These are phyloP conservation scores for Gambelia wislizenii DNA, from an alignment of 2,797 vertebrate species.

Conservation along the genomic window DNA sequence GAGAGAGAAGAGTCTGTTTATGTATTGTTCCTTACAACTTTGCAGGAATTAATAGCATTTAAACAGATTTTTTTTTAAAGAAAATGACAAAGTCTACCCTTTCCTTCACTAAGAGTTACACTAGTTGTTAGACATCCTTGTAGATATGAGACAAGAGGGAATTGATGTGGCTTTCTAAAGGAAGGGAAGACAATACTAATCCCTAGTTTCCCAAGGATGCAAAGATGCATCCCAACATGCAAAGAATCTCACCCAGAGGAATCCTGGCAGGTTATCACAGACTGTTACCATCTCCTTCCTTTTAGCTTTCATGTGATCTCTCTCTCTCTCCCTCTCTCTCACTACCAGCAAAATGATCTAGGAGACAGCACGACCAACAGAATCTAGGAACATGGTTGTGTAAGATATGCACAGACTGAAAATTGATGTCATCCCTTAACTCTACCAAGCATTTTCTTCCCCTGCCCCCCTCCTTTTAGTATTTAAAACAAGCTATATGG, in stretches of 20 bases:
- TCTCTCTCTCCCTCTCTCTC: no score
- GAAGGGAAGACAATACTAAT: no score
- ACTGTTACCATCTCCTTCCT: no score
- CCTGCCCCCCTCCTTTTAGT: background rate
- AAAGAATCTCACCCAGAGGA: background rate
- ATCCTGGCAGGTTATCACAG: background rate
- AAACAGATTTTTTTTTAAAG: no score
- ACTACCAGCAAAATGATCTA: background rate
- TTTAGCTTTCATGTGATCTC: background rate
- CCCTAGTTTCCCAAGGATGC: no score
- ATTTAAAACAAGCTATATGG: conserved; percentile 69
- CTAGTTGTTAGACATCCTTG: background rate
- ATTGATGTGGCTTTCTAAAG: background rate
- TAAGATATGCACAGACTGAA: background rate
- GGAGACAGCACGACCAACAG: background rate
- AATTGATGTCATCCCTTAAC: conserved; percentile 25
- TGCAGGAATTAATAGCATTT: no score
- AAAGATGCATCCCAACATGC: background rate
- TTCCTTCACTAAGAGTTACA: no score
- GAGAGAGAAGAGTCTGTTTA: no score
- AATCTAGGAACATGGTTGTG: background rate
- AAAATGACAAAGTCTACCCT: no score
- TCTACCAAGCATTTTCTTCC: conserved; percentile 31
- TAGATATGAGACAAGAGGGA: background rate
- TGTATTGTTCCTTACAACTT: no score